phyloP scores from a whole-genome alignment of 2,888 invertebrate species.

The Glyphotaelius pellucidus region DNA sequence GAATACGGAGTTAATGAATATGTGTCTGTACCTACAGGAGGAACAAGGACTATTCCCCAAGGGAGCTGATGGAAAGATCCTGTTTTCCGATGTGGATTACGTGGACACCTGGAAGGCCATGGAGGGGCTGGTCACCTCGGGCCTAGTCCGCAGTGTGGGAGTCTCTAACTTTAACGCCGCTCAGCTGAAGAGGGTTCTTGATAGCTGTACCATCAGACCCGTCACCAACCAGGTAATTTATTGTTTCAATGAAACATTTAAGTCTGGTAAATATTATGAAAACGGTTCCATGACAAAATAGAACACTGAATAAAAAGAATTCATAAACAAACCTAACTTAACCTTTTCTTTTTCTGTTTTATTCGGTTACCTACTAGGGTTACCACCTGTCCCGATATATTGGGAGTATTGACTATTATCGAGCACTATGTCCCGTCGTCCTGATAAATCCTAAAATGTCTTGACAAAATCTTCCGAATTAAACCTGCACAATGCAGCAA shows the following conservation, averaged over 20 bases:
- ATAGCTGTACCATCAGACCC: slow-evolving; percentile 80
- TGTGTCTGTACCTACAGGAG: slow-evolving; percentile 74
- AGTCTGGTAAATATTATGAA: too few relatives aligned
- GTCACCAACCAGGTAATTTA: slow-evolving; percentile 80
- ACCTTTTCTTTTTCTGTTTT: too few relatives aligned
- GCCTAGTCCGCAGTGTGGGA: slow-evolving; percentile 84
- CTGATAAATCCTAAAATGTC: too few relatives aligned
- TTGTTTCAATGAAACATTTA: background rate
- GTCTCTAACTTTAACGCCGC: slow-evolving; percentile 88
- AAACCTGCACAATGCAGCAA: too few relatives aligned
- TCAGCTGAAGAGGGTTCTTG: slow-evolving; percentile 83
- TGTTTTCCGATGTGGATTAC: slow-evolving; percentile 83
- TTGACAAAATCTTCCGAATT: too few relatives aligned
- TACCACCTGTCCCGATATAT: too few relatives aligned
- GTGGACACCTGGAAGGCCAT: slow-evolving; percentile 86
- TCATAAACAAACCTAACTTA: too few relatives aligned
- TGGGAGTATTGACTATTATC: too few relatives aligned
- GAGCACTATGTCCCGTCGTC: too few relatives aligned
- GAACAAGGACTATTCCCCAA: slow-evolving; percentile 80
- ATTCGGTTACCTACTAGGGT: too few relatives aligned
- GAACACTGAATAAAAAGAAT: too few relatives aligned
- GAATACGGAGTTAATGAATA: background rate
- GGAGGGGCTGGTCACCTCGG: slow-evolving; percentile 82
- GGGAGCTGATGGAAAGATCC: slow-evolving; percentile 77
- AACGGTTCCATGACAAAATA: too few relatives aligned